Percentiles rank a stretch among this genome's conserved stretches.
phyloP scores from a whole-genome alignment of 2,888 invertebrate genomes.

The Syritta pipiens region DNA sequence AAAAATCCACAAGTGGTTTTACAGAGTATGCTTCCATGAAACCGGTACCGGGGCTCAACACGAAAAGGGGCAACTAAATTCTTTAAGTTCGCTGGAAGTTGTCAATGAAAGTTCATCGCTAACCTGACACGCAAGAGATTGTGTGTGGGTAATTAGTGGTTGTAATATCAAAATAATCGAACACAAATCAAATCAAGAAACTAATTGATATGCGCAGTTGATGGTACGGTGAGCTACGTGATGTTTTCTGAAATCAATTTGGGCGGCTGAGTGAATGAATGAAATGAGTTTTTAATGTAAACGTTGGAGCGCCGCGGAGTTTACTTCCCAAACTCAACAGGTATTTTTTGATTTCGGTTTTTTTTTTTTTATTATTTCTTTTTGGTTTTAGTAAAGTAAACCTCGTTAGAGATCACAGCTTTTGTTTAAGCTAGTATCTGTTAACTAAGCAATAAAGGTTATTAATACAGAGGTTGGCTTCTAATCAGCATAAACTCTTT shows the following conservation, averaged over 20 bases:
- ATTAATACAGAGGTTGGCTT: too few species aligned
- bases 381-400: too few species aligned
- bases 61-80: slow-evolving; percentile 4
- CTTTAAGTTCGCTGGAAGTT: background rate
- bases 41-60: background rate
- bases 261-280: background rate
- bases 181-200: slow-evolving; percentile 26
- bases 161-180: slow-evolving; percentile 47
- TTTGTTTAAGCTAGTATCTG: too few species aligned
- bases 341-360: background rate
- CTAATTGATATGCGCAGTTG: slow-evolving; percentile 32
- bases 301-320: background rate
- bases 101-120: slow-evolving; percentile 25
- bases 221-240: slow-evolving; percentile 6
- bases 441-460: too few species aligned
- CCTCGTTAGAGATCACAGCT: too few species aligned
- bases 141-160: slow-evolving; percentile 35
- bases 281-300: background rate
- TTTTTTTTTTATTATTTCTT: too few species aligned
- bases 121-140: background rate
- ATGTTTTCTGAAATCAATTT: slow-evolving; percentile 13
- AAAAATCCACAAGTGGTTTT: slow-evolving; percentile 14
- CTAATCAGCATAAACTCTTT: too few species aligned
- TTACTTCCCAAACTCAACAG: background rate
- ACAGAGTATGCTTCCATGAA: slow-evolving; percentile 4